Percentiles rank a stretch among this genome's conserved stretches.
phyloP scores from a whole-genome alignment of 2,113 vertebrate genomes.

The Phainopepla nitens region DNA sequence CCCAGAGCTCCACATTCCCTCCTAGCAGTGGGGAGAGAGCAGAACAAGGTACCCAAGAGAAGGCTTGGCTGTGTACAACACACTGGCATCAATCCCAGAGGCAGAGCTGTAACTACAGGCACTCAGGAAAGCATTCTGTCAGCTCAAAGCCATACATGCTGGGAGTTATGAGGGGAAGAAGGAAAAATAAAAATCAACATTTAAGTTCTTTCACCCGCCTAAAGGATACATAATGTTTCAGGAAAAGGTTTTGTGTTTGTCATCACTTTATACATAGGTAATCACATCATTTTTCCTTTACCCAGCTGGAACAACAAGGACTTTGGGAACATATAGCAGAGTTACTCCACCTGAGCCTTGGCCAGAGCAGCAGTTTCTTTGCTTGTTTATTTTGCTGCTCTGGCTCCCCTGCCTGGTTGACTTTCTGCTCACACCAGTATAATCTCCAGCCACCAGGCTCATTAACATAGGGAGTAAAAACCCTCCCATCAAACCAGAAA shows the following conservation, averaged over 20 bases:
- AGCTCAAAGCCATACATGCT: neutral
- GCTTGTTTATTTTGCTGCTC: neutral
- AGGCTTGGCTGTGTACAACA: neutral
- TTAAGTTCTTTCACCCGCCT: neutral
- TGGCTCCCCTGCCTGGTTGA: neutral
- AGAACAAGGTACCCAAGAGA: accelerated
- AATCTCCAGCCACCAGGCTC: neutral
- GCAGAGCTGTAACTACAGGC: neutral
- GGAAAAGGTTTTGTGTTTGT: neutral
- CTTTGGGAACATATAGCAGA: neutral
- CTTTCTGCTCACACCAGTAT: neutral
- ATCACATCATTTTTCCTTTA: neutral
- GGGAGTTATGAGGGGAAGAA: neutral
- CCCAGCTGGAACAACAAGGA: neutral
- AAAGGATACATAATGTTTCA: neutral
- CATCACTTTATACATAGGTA: neutral
- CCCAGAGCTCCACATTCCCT: neutral
- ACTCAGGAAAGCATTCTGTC: neutral
- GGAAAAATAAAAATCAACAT: neutral
- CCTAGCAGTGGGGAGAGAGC: neutral
- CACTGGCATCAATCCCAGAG: neutral
- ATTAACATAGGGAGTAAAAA: neutral
- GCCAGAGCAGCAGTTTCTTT: neutral
- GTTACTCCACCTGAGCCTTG: neutral
- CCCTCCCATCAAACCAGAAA: neutral